A percentile compares a stretch with the other conserved stretches of the same genome.
phyloP scores from a whole-genome alignment of 2,888 invertebrate genomes.

The Drosophila cognata region DNA sequence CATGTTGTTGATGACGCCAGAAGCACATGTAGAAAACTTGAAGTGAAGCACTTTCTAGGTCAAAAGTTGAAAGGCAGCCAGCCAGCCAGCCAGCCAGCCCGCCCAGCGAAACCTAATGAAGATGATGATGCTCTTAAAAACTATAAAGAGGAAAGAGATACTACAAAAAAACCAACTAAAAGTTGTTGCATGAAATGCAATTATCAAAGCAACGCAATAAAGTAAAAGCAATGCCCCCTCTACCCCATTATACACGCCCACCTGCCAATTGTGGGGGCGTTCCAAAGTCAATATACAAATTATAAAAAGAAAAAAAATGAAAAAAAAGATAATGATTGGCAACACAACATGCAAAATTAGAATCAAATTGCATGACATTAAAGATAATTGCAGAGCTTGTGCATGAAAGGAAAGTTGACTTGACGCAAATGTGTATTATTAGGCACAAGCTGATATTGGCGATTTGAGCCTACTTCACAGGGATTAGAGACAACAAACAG shows the following conservation, averaged over 20 bases:
- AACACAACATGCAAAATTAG: conserved; percentile 27
- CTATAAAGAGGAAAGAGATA: background rate
- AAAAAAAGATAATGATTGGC: conserved; percentile 21
- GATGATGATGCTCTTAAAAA: conserved; percentile 39
- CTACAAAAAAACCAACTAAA: conserved; percentile 28
- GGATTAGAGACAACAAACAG: background rate
- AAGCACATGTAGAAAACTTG: conserved; percentile 43
- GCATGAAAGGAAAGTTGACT: conserved; percentile 6
- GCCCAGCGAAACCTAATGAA: conserved; percentile 33
- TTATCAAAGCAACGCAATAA: conserved; percentile 50
- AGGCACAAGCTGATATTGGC: background rate
- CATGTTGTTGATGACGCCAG: conserved; percentile 48
- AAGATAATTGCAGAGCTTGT: conserved; percentile 15
- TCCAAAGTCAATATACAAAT: conserved; percentile 46
- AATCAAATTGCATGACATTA: conserved; percentile 25
- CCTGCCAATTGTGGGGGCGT: conserved; percentile 46
- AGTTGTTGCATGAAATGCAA: conserved; percentile 60
- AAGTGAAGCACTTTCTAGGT: conserved; percentile 74
- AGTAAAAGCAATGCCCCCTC: conserved; percentile 41
- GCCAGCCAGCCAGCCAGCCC: conserved; percentile 37
- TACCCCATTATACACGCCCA: background rate
- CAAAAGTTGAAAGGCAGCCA: conserved; percentile 71
- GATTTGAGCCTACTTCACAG: background rate
- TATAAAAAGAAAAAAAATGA: conserved; percentile 31
- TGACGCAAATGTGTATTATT: background rate